Evolutionary conservation across 2,888 invertebrate species (phyloP).

Genomic region (Cantharis rufa): DNA sequence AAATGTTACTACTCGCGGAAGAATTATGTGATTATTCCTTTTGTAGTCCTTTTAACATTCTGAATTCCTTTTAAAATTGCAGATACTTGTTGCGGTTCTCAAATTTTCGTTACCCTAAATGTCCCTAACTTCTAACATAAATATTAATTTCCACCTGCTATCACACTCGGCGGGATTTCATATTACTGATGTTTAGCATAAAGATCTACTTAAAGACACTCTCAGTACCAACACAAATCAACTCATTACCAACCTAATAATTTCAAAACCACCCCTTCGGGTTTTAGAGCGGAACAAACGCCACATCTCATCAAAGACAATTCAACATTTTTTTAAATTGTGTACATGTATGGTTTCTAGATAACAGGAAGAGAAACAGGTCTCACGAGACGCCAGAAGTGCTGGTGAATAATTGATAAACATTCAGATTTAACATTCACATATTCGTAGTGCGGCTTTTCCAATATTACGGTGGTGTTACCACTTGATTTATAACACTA

Average conservation of each 20-base stretch:
- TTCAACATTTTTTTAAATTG: constrained; percentile 36
- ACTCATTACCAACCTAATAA: not conserved
- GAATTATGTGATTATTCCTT: constrained; percentile 40
- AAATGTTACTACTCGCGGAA: constrained; percentile 46
- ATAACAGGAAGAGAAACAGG: constrained; percentile 45
- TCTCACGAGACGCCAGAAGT: constrained; percentile 44
- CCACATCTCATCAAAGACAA: constrained; percentile 23
- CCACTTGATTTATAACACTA: constrained; percentile 47
- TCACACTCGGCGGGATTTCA: not conserved
- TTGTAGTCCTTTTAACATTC: constrained; percentile 3
- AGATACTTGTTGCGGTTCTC: constrained; percentile 17
- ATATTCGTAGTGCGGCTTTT: constrained; percentile 46
- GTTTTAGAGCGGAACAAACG: not conserved
- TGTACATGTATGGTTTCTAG: constrained; percentile 44
- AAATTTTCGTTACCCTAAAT: not conserved
- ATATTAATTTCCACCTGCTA: not conserved
- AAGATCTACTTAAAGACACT: not conserved
- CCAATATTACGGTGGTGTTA: constrained; percentile 43
- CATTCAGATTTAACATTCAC: constrained; percentile 50
- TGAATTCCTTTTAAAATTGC: constrained; percentile 1
- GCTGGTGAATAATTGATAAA: constrained; percentile 53
- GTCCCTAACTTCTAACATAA: constrained; percentile 1
- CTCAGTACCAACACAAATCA: not conserved
- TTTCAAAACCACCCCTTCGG: not conserved
- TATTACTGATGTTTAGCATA: not conserved